A percentile compares a stretch with the other conserved stretches of the same genome.
phyloP scores from a whole-genome alignment of 1,140 invertebrate genomes.

The Ostrea denselamellosa region DNA sequence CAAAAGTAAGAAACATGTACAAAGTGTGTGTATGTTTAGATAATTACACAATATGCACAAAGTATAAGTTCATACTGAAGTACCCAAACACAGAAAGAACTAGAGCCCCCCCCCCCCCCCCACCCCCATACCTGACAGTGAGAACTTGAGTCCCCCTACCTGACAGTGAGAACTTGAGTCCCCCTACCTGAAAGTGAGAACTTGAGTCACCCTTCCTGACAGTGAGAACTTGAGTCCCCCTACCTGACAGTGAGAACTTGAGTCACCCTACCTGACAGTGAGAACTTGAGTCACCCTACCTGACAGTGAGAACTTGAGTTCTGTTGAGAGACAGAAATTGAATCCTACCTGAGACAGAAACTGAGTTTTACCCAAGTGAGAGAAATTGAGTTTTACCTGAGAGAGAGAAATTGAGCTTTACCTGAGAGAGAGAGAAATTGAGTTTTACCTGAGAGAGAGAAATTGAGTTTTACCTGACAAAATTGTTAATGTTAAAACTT shows the following conservation, averaged over 20 bases:
- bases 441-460: not conserved
- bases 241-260: not conserved
- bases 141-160: not conserved
- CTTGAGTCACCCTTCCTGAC: not conserved
- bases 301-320: not conserved
- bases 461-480: conserved; percentile 57
- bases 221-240: no score
- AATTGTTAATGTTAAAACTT: conserved; percentile 57
- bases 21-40: no score
- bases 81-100: not conserved
- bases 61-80: no score
- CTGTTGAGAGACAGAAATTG: not conserved
- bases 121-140: not conserved
- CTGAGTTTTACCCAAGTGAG: not conserved
- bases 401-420: not conserved
- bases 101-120: not conserved
- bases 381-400: not conserved
- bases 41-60: no score
- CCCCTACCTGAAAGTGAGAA: not conserved
- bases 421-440: conserved; percentile 10
- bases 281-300: not conserved
- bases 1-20: no score
- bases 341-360: not conserved
- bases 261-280: not conserved
- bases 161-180: not conserved